Conservation (phyloP, 2,888 invertebrate species). For the Clanis bilineata region DNA sequence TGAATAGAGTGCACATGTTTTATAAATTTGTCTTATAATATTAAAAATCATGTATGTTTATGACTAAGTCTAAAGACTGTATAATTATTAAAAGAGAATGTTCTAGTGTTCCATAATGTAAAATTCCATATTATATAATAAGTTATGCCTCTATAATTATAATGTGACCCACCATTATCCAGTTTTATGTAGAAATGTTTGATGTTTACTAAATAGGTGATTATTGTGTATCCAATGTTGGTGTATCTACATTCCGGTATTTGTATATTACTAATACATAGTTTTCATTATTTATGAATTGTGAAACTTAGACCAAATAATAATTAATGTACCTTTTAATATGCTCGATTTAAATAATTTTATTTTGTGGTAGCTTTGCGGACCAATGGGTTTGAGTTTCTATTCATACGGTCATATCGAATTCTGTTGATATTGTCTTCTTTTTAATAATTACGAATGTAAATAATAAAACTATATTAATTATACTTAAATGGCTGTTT, state of each 20-base stretch:
- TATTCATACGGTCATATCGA: constrained; percentile 69
- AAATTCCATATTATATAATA: constrained; percentile 67
- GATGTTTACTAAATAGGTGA: constrained; percentile 61
- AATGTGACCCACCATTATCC: constrained; percentile 81
- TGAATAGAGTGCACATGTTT: constrained; percentile 76
- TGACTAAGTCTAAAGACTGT: constrained; percentile 81
- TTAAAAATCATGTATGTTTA: constrained; percentile 70
- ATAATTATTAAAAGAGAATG: constrained; percentile 73
- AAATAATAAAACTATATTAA: constrained; percentile 79
- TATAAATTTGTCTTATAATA: constrained; percentile 65
- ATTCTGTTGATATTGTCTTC: constrained; percentile 74
- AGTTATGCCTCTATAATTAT: constrained; percentile 61
- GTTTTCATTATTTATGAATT: constrained; percentile 74
- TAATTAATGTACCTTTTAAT: constrained; percentile 82
- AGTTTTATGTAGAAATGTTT: constrained; percentile 77
- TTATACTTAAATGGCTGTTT: constrained; percentile 57
- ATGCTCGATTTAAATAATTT: constrained; percentile 68
- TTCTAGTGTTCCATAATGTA: constrained; percentile 79
- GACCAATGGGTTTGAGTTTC: constrained; percentile 77
- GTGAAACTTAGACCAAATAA: constrained; percentile 83
- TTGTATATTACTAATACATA: constrained; percentile 72
- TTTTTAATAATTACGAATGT: constrained; percentile 65
- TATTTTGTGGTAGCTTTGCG: constrained; percentile 77
- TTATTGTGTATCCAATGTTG: constrained; percentile 63
- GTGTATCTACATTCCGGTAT: constrained; percentile 81